Conservation (phyloP, 2,797 vertebrate species). For the Silurus aristotelis region DNA sequence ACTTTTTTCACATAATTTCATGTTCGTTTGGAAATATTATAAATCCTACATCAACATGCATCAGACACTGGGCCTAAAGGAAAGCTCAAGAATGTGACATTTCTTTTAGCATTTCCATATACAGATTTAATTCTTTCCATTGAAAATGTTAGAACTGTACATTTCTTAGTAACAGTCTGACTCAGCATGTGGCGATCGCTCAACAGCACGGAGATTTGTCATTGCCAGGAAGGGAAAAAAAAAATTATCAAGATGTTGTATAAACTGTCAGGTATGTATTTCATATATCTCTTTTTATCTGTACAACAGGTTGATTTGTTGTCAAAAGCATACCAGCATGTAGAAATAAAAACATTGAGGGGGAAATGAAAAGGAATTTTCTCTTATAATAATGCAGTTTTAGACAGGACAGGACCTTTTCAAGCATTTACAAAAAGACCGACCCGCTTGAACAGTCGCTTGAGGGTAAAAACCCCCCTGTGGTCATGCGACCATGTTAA, state of each 20-base stretch:
- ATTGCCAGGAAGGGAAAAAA: background rate
- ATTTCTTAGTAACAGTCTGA: constrained; percentile 2
- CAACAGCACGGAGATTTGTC: background rate
- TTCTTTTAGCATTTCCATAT: background rate
- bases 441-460: background rate
- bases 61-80: background rate
- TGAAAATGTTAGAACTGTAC: background rate
- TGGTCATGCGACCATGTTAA: background rate
- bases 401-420: background rate
- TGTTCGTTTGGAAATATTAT: background rate
- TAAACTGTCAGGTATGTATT: constrained; percentile 16
- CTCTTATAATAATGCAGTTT: background rate
- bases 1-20: background rate
- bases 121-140: background rate
- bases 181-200: background rate
- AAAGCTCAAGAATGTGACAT: background rate
- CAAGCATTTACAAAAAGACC: background rate
- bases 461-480: background rate
- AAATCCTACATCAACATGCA: background rate
- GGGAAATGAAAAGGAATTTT: background rate
- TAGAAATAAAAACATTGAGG: background rate
- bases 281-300: background rate
- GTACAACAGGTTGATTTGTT: constrained; percentile 2
- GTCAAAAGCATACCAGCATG: background rate
- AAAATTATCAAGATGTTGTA: background rate